Percentiles rank a stretch among this genome's conserved stretches.
Evolutionary conservation across 1,140 invertebrate genomes (phyloP).

Genomic region (Drosophila tropicalis): DNA sequence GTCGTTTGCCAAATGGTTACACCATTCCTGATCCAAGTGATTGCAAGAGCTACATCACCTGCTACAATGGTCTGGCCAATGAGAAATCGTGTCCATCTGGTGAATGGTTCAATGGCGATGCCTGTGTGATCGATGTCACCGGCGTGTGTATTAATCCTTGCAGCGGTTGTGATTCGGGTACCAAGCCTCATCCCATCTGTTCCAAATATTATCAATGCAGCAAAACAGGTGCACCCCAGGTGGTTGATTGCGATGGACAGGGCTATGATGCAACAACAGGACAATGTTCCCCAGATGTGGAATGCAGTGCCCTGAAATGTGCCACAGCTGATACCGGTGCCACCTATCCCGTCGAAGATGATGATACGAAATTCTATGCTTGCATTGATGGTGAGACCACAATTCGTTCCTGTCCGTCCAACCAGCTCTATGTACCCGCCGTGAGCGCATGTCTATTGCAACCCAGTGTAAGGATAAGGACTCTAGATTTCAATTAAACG

Average conservation of each 20-base stretch:
- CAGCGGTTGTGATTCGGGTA: conserved; percentile 38
- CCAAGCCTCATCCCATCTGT: conserved; percentile 69
- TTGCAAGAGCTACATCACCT: conserved; percentile 58
- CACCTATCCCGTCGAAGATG: conserved; percentile 31
- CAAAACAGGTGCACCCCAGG: conserved; percentile 43
- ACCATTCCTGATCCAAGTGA: conserved; percentile 41
- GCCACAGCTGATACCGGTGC: conserved; percentile 22
- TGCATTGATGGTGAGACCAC: conserved; percentile 31
- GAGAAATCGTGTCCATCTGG: conserved; percentile 32
- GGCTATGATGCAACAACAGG: conserved; percentile 38
- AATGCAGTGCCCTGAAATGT: conserved; percentile 39
- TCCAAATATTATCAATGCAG: conserved; percentile 69
- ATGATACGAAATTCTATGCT: conserved; percentile 47
- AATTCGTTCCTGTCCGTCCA: conserved; percentile 39
- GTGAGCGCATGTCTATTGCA: conserved; percentile 37
- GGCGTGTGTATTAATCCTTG: conserved; percentile 69
- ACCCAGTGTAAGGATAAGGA: conserved; percentile 57
- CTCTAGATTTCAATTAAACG: too few species aligned
- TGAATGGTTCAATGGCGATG: conserved; percentile 49
- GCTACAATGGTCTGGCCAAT: conserved; percentile 51
- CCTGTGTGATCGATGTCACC: conserved; percentile 56
- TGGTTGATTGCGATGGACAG: conserved; percentile 51
- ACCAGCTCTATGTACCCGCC: background rate
- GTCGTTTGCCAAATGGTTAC: conserved; percentile 55
- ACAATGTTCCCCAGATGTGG: conserved; percentile 28